Base-by-base conservation (phyloP, 2,797 vertebrate genomes). In the Somateria mollissima region DNA sequence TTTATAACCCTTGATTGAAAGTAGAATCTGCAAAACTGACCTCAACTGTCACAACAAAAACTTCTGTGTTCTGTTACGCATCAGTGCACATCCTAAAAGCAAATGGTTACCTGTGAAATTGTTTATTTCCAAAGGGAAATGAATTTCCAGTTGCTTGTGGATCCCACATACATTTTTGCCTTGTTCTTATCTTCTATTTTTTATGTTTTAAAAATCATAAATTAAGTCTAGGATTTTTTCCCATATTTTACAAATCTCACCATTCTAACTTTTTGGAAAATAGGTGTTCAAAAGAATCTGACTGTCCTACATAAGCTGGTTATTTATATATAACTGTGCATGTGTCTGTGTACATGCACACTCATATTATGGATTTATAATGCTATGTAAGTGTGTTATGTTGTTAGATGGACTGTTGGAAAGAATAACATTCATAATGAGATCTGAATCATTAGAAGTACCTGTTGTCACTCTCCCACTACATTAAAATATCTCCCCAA, bases 221-320 rank as follows among this genome's bases (percentile, higher is more conserved):
- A 51, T 2, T 37, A 58, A 54, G 3, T 32, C 15, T 13, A 64
- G 36, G 18, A 64, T 4, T 60, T 77, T 30, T 24, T 2, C 32
- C 13, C 9, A 3, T 27, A 12, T 60, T 89, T 90, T 93, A 66
- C 24, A 34, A 79, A 69, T 12, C 27, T 67, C 1, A 1, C 15
- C 57, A n/a, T 30, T 2, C 8, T 49, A 57, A 16, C 9, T 43
- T 92, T 61, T 69, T 4, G 1, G 36, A 54, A 81, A 80, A 36
- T 0, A 4, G 2, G 0, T 57, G 6, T 67, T 80, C 7, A 9
- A 66, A 88, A 75, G 66, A 60, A 2, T 24, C 16, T 34, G 32
- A 2, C 30, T 77, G 6, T 54, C 10, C 3, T 64, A 6, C 2
- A 2, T 34, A 47, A 74, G 22, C 30, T 57, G 2, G 7, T 70